These are phyloP conservation scores for Conomelus anceps DNA, from an alignment of 2,888 invertebrate species.

Conservation along the genomic window DNA sequence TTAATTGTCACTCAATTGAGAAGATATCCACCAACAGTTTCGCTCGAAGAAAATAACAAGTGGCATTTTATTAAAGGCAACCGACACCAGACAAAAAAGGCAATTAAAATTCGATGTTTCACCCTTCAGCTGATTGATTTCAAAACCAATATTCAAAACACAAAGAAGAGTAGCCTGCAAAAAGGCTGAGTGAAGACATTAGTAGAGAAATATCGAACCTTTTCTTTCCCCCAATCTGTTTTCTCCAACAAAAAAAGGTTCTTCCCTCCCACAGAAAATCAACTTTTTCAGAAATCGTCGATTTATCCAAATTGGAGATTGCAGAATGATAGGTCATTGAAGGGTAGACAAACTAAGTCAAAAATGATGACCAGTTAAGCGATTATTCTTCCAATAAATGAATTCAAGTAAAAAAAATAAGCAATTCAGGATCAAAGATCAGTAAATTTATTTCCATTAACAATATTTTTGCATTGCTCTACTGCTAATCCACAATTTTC, in stretches of 20 bases:
- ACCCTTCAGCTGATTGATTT: background rate
- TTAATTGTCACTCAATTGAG: background rate
- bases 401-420: background rate
- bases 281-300: background rate
- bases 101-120: background rate
- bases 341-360: background rate
- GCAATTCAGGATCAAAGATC: background rate
- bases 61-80: background rate
- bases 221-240: background rate
- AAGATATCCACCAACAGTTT: background rate
- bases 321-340: background rate
- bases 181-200: background rate
- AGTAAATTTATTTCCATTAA: too few relatives aligned
- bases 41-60: background rate
- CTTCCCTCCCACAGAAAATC: background rate
- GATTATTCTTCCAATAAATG: background rate
- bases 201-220: background rate
- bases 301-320: background rate
- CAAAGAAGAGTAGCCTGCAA: background rate
- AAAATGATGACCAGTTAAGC: background rate
- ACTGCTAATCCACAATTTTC: too few relatives aligned
- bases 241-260: background rate
- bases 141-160: background rate
- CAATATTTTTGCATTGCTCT: too few relatives aligned
- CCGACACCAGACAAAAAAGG: background rate